These are phyloP conservation scores for Bos indicus DNA, from an alignment of 2,113 vertebrate genomes.

Conservation along the genomic window DNA sequence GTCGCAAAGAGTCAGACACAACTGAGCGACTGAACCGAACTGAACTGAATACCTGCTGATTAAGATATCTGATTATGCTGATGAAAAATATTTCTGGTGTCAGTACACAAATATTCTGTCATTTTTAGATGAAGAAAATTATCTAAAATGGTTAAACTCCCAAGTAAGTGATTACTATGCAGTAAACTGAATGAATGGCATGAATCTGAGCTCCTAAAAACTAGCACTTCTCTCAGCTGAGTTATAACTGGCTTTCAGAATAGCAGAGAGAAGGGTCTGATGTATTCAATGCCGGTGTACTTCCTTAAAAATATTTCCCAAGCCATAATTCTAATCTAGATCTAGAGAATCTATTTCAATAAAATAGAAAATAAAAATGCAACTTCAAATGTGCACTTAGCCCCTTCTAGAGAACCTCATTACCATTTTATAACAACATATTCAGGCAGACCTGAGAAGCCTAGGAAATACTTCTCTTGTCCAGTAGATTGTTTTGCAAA, in stretches of 20 bases:
- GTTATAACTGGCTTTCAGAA: conserved; percentile 9
- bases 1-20: too few species aligned
- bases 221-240: not conserved
- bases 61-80: not conserved
- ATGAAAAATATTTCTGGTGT: not conserved
- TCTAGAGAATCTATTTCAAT: conserved; percentile 21
- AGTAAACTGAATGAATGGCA: not conserved
- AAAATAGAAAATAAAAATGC: conserved; percentile 18
- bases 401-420: not conserved
- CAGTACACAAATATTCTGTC: not conserved
- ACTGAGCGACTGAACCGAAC: too few species aligned
- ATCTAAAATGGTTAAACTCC: not conserved
- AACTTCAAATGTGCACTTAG: not conserved
- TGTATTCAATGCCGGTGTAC: not conserved
- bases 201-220: conserved; percentile 3
- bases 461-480: not conserved
- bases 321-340: not conserved
- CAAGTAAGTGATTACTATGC: conserved; percentile 16
- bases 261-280: not conserved
- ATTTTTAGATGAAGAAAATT: conserved; percentile 19
- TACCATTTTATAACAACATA: not conserved
- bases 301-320: not conserved
- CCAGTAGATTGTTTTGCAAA: conserved; percentile 10
- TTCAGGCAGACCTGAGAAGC: not conserved
- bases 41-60: not conserved